Conservation (phyloP, 2,888 invertebrate species). For the Hemicrepidius hirtus region DNA sequence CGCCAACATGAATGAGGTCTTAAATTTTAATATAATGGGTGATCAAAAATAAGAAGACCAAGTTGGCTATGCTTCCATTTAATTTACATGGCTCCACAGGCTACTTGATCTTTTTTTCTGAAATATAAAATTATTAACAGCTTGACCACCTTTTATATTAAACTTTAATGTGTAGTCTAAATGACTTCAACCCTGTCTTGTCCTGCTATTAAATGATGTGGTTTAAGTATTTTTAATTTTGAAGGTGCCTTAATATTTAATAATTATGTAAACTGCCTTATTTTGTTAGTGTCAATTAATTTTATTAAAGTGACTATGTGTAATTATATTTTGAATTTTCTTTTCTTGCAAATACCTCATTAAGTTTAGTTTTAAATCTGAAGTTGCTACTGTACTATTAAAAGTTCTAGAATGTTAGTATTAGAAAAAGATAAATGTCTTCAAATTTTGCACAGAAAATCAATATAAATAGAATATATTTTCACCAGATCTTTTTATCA, state of each 20-base stretch:
- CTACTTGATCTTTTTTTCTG: too few species aligned
- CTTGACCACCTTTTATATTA: too few species aligned
- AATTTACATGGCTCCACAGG: too few species aligned
- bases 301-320: conserved; percentile 19
- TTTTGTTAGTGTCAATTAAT: conserved; percentile 19
- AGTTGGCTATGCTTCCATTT: too few species aligned
- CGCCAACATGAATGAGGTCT: too few species aligned
- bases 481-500: conserved; percentile 15
- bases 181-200: not conserved
- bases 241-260: conserved; percentile 43
- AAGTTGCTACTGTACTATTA: not conserved
- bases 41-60: too few species aligned
- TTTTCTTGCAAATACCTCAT: conserved; percentile 8
- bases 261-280: conserved; percentile 23
- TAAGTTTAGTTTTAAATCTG: conserved; percentile 16
- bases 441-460: conserved; percentile 21
- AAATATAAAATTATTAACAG: too few species aligned
- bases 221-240: conserved; percentile 33
- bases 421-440: conserved; percentile 9
- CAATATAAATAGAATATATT: conserved; percentile 27
- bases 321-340: not conserved
- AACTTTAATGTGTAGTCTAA: too few species aligned
- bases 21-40: too few species aligned
- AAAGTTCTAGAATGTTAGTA: conserved; percentile 15
- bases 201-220: conserved; percentile 3